phyloP scores from a whole-genome alignment of 2,797 vertebrate genomes.

The Pteronotus mesoamericanus region DNA sequence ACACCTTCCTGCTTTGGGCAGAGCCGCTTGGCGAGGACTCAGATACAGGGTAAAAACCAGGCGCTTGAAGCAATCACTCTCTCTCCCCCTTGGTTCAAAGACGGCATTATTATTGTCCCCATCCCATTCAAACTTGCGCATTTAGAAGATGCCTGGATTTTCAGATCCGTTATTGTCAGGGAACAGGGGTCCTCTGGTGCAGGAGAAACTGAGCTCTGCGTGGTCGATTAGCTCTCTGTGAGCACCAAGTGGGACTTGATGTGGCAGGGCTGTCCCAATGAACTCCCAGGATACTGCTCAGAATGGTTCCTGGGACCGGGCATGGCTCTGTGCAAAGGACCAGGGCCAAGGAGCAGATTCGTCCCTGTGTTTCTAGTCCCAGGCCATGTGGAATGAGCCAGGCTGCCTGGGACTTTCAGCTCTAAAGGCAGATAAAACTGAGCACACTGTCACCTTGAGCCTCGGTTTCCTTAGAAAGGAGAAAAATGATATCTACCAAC shows the following conservation, averaged over 20 bases:
- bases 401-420: fast-evolving
- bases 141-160: neutral
- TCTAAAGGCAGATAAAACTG: too few species aligned
- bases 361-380: neutral
- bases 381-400: neutral
- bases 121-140: fast-evolving
- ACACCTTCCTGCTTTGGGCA: neutral
- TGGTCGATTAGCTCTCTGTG: neutral
- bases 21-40: fast-evolving
- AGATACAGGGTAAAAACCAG: neutral
- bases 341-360: fast-evolving
- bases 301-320: fast-evolving
- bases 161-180: neutral
- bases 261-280: neutral
- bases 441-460: fast-evolving
- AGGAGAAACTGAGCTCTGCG: too few species aligned
- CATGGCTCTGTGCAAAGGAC: neutral
- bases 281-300: neutral
- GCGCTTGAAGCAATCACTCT: neutral
- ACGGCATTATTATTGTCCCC: neutral
- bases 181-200: fast-evolving
- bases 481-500: neutral
- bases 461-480: neutral
- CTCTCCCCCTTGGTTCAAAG: neutral
- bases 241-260: neutral